Conservation (phyloP, 2,888 invertebrate genomes). For the Salticus scenicus region DNA sequence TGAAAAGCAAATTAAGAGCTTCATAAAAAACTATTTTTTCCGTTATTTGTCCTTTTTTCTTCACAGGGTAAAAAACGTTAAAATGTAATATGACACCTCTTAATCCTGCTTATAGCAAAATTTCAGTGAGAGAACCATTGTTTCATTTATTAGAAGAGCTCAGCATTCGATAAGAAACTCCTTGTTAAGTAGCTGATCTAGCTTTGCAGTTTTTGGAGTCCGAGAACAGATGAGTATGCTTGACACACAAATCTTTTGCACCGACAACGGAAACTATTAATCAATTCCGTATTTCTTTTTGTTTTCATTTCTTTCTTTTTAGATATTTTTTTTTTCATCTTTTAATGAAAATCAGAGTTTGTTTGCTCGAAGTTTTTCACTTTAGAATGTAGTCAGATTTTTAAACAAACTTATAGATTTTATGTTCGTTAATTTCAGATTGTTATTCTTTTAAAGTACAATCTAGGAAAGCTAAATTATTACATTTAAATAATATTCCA, state of each 20-base stretch:
- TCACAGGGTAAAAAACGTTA: too few relatives aligned
- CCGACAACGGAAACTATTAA: neutral
- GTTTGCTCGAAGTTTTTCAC: too few relatives aligned
- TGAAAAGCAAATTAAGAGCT: too few relatives aligned
- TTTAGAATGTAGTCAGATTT: too few relatives aligned
- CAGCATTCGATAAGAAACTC: neutral
- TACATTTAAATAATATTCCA: too few relatives aligned
- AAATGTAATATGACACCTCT: neutral
- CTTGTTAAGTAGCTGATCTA: neutral
- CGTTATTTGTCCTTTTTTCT: neutral
- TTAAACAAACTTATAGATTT: too few relatives aligned
- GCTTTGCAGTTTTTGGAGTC: neutral
- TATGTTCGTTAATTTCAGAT: too few relatives aligned
- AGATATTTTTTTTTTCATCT: neutral
- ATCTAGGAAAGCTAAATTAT: too few relatives aligned
- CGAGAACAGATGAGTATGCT: neutral
- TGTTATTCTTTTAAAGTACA: too few relatives aligned
- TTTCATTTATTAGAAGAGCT: conserved; percentile 1
- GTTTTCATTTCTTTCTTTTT: neutral
- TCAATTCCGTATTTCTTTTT: neutral
- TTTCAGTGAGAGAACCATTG: neutral
- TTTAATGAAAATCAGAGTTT: too few relatives aligned
- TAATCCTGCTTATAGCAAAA: neutral
- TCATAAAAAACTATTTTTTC: too few relatives aligned
- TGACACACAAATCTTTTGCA: neutral